Evolutionary conservation across 2,797 vertebrate species (phyloP).

Genomic region (Gambelia wislizenii): DNA sequence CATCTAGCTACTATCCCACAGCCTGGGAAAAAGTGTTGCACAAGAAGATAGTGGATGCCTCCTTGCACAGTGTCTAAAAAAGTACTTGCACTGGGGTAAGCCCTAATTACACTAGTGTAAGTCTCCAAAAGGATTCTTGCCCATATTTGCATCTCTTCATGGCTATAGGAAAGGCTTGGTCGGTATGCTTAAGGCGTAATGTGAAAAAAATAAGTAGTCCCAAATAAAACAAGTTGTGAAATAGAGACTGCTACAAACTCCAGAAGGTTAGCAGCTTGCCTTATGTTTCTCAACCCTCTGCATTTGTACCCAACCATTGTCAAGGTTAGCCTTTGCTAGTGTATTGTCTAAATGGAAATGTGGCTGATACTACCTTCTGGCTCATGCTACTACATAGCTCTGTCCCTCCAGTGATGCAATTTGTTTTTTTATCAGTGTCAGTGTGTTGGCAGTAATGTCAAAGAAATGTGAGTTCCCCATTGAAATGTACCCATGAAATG

Average conservation of each 20-base stretch:
- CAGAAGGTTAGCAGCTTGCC: not conserved
- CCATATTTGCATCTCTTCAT: too few species aligned
- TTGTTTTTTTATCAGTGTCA: not conserved
- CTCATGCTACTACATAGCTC: not conserved
- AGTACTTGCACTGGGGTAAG: too few species aligned
- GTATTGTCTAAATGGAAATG: not conserved
- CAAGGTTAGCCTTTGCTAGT: not conserved
- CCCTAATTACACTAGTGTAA: too few species aligned
- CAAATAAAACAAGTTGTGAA: not conserved
- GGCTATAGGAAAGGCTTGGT: not conserved
- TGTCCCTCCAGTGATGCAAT: not conserved
- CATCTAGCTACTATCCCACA: too few species aligned
- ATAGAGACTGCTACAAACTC: not conserved
- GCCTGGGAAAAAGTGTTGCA: too few species aligned
- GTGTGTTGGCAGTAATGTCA: not conserved
- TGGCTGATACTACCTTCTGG: not conserved
- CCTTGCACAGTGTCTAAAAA: too few species aligned
- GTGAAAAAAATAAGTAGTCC: not conserved
- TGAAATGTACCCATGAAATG: not conserved
- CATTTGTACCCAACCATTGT: not conserved
- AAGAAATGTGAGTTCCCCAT: not conserved
- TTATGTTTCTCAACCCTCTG: not conserved
- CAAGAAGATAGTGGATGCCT: too few species aligned
- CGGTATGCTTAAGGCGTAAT: not conserved
- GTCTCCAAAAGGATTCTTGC: too few species aligned